A percentile compares a stretch with the other conserved stretches of the same genome.
Conservation (phyloP, 2,113 vertebrate genomes). For the Syngnathoides biaculeatus region DNA sequence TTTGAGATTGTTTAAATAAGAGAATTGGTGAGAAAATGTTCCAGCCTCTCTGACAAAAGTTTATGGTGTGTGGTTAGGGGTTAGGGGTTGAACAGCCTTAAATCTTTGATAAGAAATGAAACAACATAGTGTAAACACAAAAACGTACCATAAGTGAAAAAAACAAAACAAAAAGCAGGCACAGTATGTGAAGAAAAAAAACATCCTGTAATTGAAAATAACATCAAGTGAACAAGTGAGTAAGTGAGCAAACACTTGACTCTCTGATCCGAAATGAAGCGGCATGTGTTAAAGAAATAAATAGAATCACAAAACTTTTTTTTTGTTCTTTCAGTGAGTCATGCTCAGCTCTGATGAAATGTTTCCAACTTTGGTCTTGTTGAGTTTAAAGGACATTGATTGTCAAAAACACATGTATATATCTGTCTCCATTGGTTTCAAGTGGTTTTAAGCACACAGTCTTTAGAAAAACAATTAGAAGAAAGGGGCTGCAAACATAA, state of each 20-base stretch:
- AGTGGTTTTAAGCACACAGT: not conserved
- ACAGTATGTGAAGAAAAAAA: no score
- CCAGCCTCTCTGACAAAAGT: no score
- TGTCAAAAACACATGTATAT: not conserved
- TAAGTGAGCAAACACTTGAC: not conserved
- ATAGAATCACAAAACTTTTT: not conserved
- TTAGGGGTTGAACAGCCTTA: no score
- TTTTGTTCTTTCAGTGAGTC: not conserved
- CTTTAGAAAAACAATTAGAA: not conserved
- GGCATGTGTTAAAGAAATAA: not conserved
- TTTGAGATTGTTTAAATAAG: no score
- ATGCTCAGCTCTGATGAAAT: not conserved
- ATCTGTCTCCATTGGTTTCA: not conserved
- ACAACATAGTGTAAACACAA: no score
- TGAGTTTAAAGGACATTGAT: not conserved
- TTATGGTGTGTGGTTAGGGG: no score
- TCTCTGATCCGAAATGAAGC: not conserved
- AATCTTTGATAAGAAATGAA: no score
- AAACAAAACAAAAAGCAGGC: no score
- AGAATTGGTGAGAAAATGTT: no score
- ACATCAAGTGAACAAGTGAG: no score
- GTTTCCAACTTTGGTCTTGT: not conserved
- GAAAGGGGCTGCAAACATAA: not conserved
- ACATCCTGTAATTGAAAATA: no score
- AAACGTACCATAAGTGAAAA: no score